phyloP scores from a whole-genome alignment of 1,140 invertebrate species.

The Pogonomyrmex barbatus region DNA sequence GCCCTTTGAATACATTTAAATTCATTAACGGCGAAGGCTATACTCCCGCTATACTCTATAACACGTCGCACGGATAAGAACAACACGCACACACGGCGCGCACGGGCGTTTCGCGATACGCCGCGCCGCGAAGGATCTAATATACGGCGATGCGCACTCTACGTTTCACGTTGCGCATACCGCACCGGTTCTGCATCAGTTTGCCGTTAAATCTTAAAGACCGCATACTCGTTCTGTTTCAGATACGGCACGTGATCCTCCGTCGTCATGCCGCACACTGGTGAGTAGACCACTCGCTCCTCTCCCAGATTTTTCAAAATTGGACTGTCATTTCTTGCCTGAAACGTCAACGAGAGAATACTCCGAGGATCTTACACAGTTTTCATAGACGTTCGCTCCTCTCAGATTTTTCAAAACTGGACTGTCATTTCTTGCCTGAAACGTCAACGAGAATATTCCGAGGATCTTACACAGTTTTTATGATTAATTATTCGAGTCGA shows the following conservation, averaged over 20 bases:
- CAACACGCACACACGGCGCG: conserved; percentile 27
- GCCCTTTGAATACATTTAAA: conserved; percentile 85
- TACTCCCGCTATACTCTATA: conserved; percentile 65
- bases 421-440: no score
- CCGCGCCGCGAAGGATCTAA: conserved; percentile 22
- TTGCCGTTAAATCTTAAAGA: conserved; percentile 22
- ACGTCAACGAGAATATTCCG: no score
- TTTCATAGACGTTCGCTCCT: no score
- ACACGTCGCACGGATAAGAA: conserved; percentile 23
- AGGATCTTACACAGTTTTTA: background rate
- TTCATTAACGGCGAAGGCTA: conserved; percentile 81
- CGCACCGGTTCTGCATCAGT: background rate
- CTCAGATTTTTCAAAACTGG: no score
- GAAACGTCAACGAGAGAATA: no score
- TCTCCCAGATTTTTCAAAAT: background rate
- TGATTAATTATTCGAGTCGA: background rate
- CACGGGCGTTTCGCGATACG: conserved; percentile 36
- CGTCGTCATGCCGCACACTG: conserved; percentile 81
- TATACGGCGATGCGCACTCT: conserved; percentile 51
- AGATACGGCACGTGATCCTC: conserved; percentile 64
- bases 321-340: background rate
- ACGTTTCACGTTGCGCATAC: conserved; percentile 21
- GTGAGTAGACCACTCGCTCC: conserved; percentile 71
- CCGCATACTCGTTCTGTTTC: conserved; percentile 66
- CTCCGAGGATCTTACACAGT: no score